phyloP scores from a whole-genome alignment of 2,113 vertebrate genomes.

The Ceuthmochares aereus region DNA sequence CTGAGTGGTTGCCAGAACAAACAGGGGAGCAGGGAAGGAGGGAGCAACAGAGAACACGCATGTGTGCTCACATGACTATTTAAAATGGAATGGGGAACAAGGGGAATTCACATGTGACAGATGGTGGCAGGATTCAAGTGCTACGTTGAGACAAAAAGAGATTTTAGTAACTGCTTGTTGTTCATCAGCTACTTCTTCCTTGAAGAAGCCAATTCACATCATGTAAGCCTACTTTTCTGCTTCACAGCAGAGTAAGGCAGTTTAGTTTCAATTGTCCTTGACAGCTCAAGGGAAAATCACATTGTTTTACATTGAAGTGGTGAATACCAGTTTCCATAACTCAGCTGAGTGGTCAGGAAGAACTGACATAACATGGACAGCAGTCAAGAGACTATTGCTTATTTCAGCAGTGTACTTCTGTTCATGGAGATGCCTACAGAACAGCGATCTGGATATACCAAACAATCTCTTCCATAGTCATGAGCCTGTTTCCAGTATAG shows the following conservation, averaged over 20 bases:
- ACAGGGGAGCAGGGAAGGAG: background rate
- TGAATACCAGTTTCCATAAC: background rate
- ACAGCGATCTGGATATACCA: background rate
- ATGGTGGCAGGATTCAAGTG: background rate
- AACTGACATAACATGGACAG: background rate
- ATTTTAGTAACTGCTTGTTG: background rate
- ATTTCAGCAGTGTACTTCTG: background rate
- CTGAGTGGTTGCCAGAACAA: background rate
- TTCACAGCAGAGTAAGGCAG: background rate
- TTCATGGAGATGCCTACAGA: background rate
- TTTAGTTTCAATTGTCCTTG: background rate
- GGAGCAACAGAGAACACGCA: background rate
- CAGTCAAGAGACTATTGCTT: background rate
- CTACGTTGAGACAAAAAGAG: background rate
- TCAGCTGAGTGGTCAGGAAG: background rate
- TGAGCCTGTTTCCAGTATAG: background rate
- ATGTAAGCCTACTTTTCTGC: background rate
- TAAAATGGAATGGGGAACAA: background rate
- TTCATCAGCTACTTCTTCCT: background rate
- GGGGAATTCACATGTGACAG: background rate
- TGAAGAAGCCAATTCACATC: background rate
- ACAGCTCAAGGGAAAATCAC: background rate
- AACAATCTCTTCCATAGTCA: background rate
- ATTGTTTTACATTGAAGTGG: background rate
- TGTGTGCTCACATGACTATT: rapidly evolving